Base-by-base conservation (phyloP, 2,797 vertebrate species). In the Acanthornis magna region DNA sequence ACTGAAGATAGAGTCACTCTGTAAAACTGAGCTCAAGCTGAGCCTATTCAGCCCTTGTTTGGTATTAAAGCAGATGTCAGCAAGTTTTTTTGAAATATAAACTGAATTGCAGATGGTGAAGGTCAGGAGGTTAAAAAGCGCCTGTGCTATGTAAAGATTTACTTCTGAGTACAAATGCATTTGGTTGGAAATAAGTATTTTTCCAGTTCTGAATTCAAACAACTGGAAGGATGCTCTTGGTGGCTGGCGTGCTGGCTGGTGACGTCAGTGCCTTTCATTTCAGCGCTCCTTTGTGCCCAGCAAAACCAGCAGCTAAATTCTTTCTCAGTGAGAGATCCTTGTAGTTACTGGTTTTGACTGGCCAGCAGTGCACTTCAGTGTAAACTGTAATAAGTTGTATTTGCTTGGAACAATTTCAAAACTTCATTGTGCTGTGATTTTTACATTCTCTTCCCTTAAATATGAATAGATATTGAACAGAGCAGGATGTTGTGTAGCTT, bases 41-140 rank as follows among this genome's bases (percentile, higher is more conserved):
- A 54, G 23, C 27, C 66, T 78, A 7, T 81, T 84, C 61, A 80
- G 66, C 43, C 25, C 1, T 68, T 88, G 51, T 75, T 91, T 92
- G 48, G 73, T 71, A 48, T 91, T 93, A 75, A 65, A 89, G 60
- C 50, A 81, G 75, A 92, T 73, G 79, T 91, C 87, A 78, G 88
- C 82, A 76, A 55, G 34, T 43, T 76, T 94, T 84, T 85, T 70
- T 18, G 29, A 89, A 94, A 78, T 81, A 66, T n/a, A 91, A 94
- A 81, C 82, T 22, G 62, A 70, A 48, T 38, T 78, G 73, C 81
- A 94, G 95, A 89, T 88, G 66, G 73, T 73, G 62, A 88, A 77
- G 79, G 85, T 85, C 76, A 81, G 62, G 40, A 84, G 82, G 66
- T 86, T 84, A 81, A 78, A 91, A 94, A 90, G 70, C 4, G 30